phyloP scores from a whole-genome alignment of 2,888 invertebrate genomes.

The Noctua janthe region DNA sequence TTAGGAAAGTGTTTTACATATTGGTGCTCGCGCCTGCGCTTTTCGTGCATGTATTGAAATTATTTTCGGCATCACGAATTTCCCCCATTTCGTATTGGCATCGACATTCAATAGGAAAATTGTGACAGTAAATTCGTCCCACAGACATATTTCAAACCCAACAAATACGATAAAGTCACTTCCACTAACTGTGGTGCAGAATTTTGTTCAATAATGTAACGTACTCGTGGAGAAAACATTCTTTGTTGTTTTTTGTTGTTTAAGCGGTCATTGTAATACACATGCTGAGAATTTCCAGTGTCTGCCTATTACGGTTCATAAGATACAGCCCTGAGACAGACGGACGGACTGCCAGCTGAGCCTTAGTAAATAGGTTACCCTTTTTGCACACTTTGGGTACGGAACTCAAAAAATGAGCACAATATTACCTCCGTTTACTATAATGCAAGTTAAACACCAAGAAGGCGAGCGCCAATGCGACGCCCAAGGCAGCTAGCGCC shows the following conservation, averaged over 20 bases:
- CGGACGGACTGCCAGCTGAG: not conserved
- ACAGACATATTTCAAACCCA: slow-evolving; percentile 3
- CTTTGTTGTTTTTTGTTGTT: not conserved
- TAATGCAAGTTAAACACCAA: slow-evolving; percentile 96
- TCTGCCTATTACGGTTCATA: not conserved
- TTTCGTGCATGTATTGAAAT: not conserved
- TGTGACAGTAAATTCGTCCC: not conserved
- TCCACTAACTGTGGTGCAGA: not conserved
- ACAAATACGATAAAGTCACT: not conserved
- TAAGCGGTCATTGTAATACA: too few species aligned
- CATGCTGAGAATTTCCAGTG: not conserved
- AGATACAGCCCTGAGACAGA: not conserved
- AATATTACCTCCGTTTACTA: slow-evolving; percentile 93
- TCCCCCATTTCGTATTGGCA: not conserved
- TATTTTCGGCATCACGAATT: not conserved
- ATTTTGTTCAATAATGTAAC: not conserved
- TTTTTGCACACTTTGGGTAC: not conserved
- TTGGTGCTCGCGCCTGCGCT: not conserved
- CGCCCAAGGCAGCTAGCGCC: slow-evolving; percentile 93
- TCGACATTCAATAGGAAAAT: not conserved
- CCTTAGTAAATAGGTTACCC: not conserved
- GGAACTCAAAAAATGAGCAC: not conserved
- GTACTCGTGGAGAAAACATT: not conserved
- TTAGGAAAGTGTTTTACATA: too few species aligned
- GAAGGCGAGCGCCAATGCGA: slow-evolving; percentile 93